Percentiles rank a stretch among this genome's conserved stretches.
These are phyloP conservation scores for Halcyon smyrnensis DNA, from an alignment of 2,797 vertebrate species.

Conservation along the genomic window DNA sequence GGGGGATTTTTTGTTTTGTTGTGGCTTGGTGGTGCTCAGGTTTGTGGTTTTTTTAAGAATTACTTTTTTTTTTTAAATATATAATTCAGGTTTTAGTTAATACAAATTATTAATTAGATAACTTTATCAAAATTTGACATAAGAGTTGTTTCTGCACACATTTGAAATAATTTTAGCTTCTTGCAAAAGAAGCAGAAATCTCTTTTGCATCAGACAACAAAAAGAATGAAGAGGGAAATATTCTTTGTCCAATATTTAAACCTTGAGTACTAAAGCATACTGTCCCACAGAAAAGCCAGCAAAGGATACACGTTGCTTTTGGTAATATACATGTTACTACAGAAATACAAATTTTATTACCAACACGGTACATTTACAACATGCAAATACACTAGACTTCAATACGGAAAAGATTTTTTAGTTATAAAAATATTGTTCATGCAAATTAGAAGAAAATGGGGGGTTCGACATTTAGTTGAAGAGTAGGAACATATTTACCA, in stretches of 20 bases:
- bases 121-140: not conserved
- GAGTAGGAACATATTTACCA: not conserved
- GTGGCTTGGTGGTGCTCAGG: not conserved
- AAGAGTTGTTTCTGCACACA: not conserved
- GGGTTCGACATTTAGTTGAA: not conserved
- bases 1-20: not conserved
- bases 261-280: not conserved
- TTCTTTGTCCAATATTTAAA: not conserved
- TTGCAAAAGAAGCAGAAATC: not conserved
- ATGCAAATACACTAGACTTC: not conserved
- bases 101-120: not conserved
- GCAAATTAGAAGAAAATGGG: not conserved
- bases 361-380: accelerated
- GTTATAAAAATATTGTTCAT: not conserved
- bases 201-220: not conserved
- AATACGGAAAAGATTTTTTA: not conserved
- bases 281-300: not conserved
- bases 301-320: accelerated
- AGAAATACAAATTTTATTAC: not conserved
- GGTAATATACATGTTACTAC: not conserved
- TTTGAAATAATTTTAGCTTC: not conserved
- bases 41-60: not conserved
- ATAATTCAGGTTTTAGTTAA: not conserved
- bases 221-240: not conserved
- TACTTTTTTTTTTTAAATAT: accelerated